Evolutionary conservation across 2,113 vertebrate species (phyloP).

Genomic region (Cyanistes caeruleus): DNA sequence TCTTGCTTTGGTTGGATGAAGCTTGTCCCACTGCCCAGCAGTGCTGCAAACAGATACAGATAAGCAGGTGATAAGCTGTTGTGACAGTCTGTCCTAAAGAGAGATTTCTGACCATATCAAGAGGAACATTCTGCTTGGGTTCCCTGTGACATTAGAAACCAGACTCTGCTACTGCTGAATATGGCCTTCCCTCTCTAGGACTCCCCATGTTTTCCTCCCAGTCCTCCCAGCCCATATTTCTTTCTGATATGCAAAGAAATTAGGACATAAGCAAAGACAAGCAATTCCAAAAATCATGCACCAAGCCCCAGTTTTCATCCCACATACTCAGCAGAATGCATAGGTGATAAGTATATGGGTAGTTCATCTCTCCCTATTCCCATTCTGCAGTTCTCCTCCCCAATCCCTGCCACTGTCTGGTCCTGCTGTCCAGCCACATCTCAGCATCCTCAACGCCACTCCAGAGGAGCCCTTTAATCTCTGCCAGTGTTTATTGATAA

Average conservation of each 20-base stretch:
- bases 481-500: not conserved
- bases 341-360: not conserved
- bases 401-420: not conserved
- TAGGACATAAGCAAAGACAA: not conserved
- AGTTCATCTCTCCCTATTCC: not conserved
- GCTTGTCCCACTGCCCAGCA: not conserved
- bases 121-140: not conserved
- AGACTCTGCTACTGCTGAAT: not conserved
- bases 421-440: not conserved
- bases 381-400: not conserved
- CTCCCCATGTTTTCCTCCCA: not conserved
- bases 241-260: not conserved
- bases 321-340: fast-evolving
- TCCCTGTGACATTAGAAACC: not conserved
- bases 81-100: not conserved
- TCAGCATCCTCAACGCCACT: not conserved
- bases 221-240: not conserved
- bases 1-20: not conserved
- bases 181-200: fast-evolving
- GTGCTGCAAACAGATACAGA: not conserved
- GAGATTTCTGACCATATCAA: not conserved
- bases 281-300: not conserved
- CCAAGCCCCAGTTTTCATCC: not conserved
- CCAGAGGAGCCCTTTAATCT: not conserved
- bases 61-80: not conserved